Percentiles rank a stretch among this genome's conserved stretches.
These are phyloP conservation scores for Microctonus brassicae DNA, from an alignment of 2,888 invertebrate genomes.

Conservation along the genomic window DNA sequence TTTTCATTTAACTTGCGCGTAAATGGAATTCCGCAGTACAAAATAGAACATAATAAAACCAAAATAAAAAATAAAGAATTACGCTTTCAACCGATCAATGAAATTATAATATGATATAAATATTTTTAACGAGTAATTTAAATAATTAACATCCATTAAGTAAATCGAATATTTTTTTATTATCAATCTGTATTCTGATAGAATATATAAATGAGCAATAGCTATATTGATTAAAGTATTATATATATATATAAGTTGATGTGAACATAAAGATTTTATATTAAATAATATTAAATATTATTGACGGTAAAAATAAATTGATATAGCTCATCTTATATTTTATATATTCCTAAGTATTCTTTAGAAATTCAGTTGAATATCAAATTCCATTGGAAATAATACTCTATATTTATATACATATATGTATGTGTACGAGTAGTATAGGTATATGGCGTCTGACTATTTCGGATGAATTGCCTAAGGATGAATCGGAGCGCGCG, in stretches of 20 bases:
- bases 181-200: neutral
- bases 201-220: too few species aligned
- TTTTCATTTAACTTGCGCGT: constrained; percentile 5
- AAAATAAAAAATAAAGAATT: neutral
- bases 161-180: neutral
- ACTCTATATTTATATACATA: neutral
- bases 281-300: too few species aligned
- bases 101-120: constrained; percentile 17
- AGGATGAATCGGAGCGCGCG: neutral
- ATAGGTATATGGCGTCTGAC: neutral
- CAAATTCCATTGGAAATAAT: constrained; percentile 7
- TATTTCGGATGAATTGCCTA: neutral
- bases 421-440: too few species aligned
- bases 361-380: neutral
- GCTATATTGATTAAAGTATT: too few species aligned
- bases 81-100: neutral
- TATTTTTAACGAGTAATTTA: constrained; percentile 19
- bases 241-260: too few species aligned
- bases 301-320: neutral
- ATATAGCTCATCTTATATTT: neutral
- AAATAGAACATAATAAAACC: neutral
- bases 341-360: neutral
- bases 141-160: neutral
- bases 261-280: too few species aligned
- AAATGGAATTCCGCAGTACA: neutral